Evolutionary conservation across 2,888 invertebrate species (phyloP), one percentile per base, ranked within the genome.

Genomic region (Eudemis profundana): DNA sequence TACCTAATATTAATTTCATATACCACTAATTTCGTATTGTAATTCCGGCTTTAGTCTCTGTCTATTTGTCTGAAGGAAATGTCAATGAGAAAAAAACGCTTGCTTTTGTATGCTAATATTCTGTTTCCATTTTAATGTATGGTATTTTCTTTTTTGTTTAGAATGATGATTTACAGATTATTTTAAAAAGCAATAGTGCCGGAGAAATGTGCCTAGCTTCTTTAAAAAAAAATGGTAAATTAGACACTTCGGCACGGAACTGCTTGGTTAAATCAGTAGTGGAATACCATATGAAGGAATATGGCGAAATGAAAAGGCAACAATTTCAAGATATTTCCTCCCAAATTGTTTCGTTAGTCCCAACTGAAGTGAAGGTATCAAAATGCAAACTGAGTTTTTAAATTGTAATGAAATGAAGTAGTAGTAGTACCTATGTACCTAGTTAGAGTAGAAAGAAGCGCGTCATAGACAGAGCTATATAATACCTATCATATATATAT

Each of bases 161-260:
- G 42, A 42, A 42, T 42, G 42, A 42, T 42, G 42, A 42, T 42
- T 17, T 17, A 42, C 5, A 42, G 8, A 15, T 17, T 42, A 42
- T 42, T 42, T 42, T 42, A 17, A 14, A 15, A 42, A 42, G 42
- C 8, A 42, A 15, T 42, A 42, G 42, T 42, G 42, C 42, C 7
- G 17, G 42, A 17, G 14, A 42, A 42, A 42, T 42, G 42, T 42
- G 42, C 8, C 42, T 42, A 42, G 42, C 42, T 42, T 42, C 42
- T 17, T 42, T 42, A 42, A 42, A 42, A 42, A 15, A 42, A 42
- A 42, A n/a, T 14, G 42, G 42, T 42, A 42, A 42, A 42, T 42
- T 42, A 42, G 42, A 42, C 42, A 42, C 42, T 42, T 42, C 42
- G 8, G 42, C 42, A 42, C 42, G 17, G 15, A 42, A 17, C 42